phyloP scores from a whole-genome alignment of 2,113 vertebrate species.

The Chauna torquata region DNA sequence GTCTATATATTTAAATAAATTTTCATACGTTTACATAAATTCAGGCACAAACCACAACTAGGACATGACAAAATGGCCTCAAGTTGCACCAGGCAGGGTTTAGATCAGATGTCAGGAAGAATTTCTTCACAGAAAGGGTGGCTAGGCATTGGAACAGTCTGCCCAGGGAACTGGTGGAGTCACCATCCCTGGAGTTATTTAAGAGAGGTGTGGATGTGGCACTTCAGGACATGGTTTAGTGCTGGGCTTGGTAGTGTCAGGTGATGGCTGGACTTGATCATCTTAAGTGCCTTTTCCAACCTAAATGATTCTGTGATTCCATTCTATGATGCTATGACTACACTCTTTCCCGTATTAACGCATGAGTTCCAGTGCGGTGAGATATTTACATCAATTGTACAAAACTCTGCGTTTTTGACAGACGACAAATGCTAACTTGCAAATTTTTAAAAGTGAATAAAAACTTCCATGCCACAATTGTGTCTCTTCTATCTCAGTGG shows the following conservation, averaged over 20 bases:
- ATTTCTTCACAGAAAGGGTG: background rate
- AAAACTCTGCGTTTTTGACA: background rate
- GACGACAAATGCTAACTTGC: background rate
- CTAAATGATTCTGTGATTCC: background rate
- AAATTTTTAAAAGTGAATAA: background rate
- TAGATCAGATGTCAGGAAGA: background rate
- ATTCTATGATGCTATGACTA: background rate
- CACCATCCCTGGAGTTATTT: background rate
- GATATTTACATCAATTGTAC: background rate
- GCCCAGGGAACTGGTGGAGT: background rate
- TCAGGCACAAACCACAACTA: background rate
- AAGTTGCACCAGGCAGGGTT: background rate
- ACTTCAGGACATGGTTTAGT: background rate
- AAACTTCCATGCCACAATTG: background rate
- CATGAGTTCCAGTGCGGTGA: background rate
- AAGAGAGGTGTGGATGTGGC: background rate
- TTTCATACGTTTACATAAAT: conserved; percentile 19
- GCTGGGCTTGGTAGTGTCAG: background rate
- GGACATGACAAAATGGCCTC: background rate
- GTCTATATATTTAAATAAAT: background rate
- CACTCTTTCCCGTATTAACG: background rate
- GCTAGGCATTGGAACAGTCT: background rate
- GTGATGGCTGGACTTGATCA: background rate
- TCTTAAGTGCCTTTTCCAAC: background rate
- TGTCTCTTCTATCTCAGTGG: background rate